Evolutionary conservation across 2,797 vertebrate genomes (phyloP), one percentile per base, ranked within the genome.

Genomic region (Carduelis carduelis): DNA sequence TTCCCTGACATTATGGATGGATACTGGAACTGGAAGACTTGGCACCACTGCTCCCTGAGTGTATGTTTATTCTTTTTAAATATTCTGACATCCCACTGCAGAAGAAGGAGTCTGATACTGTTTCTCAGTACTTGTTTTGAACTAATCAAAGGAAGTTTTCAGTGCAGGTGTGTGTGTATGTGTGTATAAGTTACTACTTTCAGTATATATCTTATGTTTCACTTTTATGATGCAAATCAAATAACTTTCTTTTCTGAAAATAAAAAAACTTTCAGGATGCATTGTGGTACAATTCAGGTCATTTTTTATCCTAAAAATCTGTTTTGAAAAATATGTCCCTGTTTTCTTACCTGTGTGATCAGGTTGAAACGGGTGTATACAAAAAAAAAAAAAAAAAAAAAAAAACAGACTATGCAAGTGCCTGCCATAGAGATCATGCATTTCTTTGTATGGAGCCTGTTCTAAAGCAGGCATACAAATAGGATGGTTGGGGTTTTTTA

Each of bases 361-460:
- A 39, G 15, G 11, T 1, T 1, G 1, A 71, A 80, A 80, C 71
- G 12, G 7, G 1, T n/a, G 20, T 27, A 9, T 43, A 28, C 2
- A 61, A 43, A 56, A 59, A 32, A 35, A 35, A 35, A 8, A n/a
- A 39, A 69, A 61, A 43, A 44, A n/a, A 2, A 39, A 13, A 39
- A 39, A n/a, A 39, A 69, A 10, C 11, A 72, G 24, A 2, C 41
- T 80, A 6, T 44, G 4, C 0, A 24, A 46, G 15, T 16, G 28
- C 6, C 19, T 68, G 14, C 56, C 14, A 8, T 18, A 69, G 52
- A 53, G 6, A 23, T 57, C 14, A 18, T 16, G 15, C 4, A 4
- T 87, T 92, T 32, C 43, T 87, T 69, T 46, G 35, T 19, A 37
- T 16, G 27, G 6, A 85, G 27, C 18, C 56, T 70, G 1, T 61